These are phyloP conservation scores for Collichthys lucidus DNA, from an alignment of 2,113 vertebrate species.

Conservation along the genomic window DNA sequence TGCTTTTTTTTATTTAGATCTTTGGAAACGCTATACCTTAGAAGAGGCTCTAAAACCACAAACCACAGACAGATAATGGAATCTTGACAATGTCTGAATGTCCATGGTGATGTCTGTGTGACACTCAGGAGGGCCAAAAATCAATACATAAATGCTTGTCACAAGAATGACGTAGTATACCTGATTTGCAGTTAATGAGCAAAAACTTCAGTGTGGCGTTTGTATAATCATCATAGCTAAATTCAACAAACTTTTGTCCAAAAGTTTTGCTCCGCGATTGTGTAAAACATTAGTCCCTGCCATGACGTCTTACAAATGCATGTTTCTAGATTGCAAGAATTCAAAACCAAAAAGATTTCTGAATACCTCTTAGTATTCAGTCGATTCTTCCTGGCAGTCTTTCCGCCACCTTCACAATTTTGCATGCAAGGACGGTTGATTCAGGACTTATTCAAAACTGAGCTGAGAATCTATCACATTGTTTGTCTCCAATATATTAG, in stretches of 20 bases:
- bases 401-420: neutral
- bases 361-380: neutral
- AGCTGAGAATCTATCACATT: neutral
- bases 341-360: neutral
- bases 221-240: neutral
- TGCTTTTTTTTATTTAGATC: neutral
- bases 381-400: neutral
- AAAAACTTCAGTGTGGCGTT: neutral
- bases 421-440: neutral
- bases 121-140: neutral
- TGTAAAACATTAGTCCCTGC: no score
- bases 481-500: neutral
- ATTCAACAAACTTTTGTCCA: neutral
- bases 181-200: neutral
- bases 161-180: neutral
- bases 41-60: neutral
- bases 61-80: neutral
- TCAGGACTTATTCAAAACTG: neutral
- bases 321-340: neutral
- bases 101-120: neutral
- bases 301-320: neutral
- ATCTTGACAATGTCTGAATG: neutral
- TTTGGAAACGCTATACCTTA: neutral
- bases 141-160: neutral
- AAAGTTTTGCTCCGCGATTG: neutral